A percentile compares a stretch with the other conserved stretches of the same genome.
Conservation (phyloP, 2,113 vertebrate species). For the Microtus pennsylvanicus region DNA sequence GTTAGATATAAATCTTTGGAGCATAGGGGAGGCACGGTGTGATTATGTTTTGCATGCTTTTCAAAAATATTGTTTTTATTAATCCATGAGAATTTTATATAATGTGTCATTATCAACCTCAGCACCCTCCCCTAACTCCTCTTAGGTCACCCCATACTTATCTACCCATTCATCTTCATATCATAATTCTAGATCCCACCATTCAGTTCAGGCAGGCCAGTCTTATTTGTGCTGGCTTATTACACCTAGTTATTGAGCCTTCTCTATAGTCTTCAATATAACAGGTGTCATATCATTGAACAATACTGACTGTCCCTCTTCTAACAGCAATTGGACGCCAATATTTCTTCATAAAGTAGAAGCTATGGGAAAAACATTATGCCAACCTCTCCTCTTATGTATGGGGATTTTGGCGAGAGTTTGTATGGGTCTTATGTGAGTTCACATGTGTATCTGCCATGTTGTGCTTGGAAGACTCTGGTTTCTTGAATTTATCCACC, state of each 20-base stretch:
- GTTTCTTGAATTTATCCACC: neutral
- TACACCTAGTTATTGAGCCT: neutral
- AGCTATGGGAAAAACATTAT: neutral
- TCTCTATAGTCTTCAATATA: neutral
- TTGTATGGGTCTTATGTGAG: neutral
- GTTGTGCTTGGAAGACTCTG: neutral
- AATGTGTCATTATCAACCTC: neutral
- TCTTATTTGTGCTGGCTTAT: neutral
- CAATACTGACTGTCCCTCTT: neutral
- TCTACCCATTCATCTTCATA: neutral
- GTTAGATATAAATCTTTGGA: neutral
- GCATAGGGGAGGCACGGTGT: neutral
- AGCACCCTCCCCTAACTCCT: neutral
- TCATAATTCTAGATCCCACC: neutral
- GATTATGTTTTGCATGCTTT: neutral
- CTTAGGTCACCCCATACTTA: neutral
- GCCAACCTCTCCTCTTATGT: neutral
- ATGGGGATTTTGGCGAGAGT: neutral
- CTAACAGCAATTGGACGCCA: neutral
- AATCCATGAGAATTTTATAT: neutral
- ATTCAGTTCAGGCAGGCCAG: neutral
- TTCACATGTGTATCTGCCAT: neutral
- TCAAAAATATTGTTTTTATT: neutral
- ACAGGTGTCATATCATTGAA: neutral
- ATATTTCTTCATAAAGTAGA: neutral